Conservation (phyloP, 1,140 invertebrate species). For the Acromyrmex charruanus region DNA sequence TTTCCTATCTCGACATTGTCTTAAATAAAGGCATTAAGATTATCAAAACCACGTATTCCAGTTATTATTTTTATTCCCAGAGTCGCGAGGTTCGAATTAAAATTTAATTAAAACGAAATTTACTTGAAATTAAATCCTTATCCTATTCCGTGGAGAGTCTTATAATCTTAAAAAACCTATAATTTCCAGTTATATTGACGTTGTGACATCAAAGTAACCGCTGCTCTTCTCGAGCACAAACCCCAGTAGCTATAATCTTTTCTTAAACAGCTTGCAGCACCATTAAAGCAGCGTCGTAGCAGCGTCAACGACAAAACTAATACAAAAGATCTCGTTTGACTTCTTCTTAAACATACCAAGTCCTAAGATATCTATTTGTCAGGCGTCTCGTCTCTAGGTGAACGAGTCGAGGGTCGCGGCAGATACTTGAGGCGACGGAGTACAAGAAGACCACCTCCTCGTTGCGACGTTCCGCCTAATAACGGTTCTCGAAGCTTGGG, state of each 20-base stretch:
- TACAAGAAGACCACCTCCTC: conserved; percentile 65
- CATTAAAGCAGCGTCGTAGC: background rate
- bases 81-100: background rate
- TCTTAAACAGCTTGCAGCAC: background rate
- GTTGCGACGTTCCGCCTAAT: conserved; percentile 69
- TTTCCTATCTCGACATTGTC: background rate
- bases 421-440: conserved; percentile 45
- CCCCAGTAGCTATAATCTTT: background rate
- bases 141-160: background rate
- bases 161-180: background rate
- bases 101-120: background rate
- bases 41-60: too few species aligned
- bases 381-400: conserved; percentile 48
- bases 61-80: background rate
- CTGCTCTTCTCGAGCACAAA: background rate
- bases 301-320: conserved; percentile 13
- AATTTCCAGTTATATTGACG: background rate
- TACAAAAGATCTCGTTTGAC: conserved; percentile 12
- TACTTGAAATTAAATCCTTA: background rate
- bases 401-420: conserved; percentile 39
- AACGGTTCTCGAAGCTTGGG: conserved; percentile 66
- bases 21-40: background rate
- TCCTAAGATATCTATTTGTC: conserved; percentile 56
- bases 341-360: conserved; percentile 5
- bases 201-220: background rate